phyloP scores from a whole-genome alignment of 2,797 vertebrate genomes.

The Mareca strepera region DNA sequence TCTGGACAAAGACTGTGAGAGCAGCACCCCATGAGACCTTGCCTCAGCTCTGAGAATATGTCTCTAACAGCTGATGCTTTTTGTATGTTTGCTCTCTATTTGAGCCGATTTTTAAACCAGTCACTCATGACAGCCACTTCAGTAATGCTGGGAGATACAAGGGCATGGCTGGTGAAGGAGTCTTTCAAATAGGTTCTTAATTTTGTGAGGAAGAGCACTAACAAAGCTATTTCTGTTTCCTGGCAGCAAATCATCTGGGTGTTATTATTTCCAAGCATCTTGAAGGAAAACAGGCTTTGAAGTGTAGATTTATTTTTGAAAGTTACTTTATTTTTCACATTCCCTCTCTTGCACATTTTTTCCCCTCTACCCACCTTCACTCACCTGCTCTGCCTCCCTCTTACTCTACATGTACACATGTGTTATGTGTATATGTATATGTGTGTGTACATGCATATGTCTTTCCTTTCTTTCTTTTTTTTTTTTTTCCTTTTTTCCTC shows the following conservation, averaged over 20 bases:
- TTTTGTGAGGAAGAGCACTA: not conserved
- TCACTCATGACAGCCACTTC: not conserved
- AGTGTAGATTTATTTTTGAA: not conserved
- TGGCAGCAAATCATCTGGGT: not conserved
- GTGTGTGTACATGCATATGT: not conserved
- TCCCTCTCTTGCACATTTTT: not conserved
- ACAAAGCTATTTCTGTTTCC: constrained; percentile 1
- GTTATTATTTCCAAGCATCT: not conserved
- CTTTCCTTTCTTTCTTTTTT: not conserved
- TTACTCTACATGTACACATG: accelerated
- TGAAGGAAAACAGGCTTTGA: not conserved
- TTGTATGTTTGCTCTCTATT: not conserved
- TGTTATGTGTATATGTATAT: too few relatives aligned
- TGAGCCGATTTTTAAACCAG: constrained; percentile 9
- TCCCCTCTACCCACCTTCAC: not conserved
- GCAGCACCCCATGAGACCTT: not conserved
- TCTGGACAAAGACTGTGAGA: not conserved
- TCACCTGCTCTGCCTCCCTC: not conserved
- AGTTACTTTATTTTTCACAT: not conserved
- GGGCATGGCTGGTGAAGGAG: not conserved
- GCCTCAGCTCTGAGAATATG: not conserved
- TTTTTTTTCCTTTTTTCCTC: not conserved
- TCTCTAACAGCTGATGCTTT: not conserved
- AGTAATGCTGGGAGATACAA: not conserved
- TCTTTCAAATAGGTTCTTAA: constrained; percentile 4